Evolutionary conservation across 2,888 invertebrate species (phyloP).

Genomic region (Celastrina argiolus): DNA sequence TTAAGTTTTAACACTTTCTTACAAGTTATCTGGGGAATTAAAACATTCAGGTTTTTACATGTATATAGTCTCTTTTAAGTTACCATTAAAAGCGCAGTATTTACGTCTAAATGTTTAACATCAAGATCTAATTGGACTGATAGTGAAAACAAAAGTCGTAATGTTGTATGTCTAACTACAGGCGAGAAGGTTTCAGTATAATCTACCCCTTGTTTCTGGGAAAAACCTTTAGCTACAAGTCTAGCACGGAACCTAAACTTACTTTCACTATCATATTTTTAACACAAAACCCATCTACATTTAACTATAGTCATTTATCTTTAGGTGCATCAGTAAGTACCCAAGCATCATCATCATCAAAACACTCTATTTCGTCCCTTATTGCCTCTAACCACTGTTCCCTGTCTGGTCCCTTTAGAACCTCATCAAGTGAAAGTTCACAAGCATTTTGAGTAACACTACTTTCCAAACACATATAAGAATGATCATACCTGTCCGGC

Average conservation of each 20-base stretch:
- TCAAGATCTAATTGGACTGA: too few species aligned
- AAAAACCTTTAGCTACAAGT: conserved; percentile 14
- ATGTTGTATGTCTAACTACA: neutral
- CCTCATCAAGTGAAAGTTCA: conserved; percentile 27
- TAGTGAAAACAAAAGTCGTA: too few species aligned
- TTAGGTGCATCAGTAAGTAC: neutral
- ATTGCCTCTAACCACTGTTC: neutral
- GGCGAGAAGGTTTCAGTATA: too few species aligned
- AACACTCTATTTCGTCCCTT: neutral
- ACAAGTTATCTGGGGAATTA: too few species aligned
- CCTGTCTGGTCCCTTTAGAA: conserved; percentile 28
- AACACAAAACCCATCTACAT: conserved; percentile 24
- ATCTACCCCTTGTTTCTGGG: neutral
- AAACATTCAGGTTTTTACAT: too few species aligned
- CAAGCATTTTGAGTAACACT: neutral
- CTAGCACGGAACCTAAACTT: conserved; percentile 25
- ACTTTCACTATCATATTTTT: conserved; percentile 19
- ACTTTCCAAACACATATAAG: conserved; percentile 21
- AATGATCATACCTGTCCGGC: conserved; percentile 27
- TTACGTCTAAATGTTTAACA: too few species aligned
- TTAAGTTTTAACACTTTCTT: too few species aligned
- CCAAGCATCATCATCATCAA: conserved; percentile 6
- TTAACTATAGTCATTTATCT: neutral
- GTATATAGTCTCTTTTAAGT: too few species aligned
- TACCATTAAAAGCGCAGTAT: too few species aligned